phyloP scores from a whole-genome alignment of 30 jellyfish, hydroid and myxozoan genomes.

The Mastigias papua region DNA sequence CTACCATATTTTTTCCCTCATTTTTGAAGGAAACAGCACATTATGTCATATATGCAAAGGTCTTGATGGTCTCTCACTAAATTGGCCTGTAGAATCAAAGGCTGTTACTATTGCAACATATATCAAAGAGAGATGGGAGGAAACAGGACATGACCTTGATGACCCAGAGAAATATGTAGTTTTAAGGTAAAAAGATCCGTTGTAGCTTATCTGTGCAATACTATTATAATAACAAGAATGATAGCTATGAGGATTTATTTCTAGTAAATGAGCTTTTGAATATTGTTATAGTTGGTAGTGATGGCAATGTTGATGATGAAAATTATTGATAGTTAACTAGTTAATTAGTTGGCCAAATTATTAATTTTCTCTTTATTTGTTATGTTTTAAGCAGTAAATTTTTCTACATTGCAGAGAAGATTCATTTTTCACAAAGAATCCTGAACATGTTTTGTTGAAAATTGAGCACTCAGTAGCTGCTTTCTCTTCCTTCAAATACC shows the following conservation, averaged over 20 bases:
- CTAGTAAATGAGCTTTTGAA: background rate
- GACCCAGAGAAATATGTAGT: slow-evolving; percentile 27
- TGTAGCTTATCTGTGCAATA: background rate
- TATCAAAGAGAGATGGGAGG: slow-evolving; percentile 82
- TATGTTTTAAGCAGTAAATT: no score
- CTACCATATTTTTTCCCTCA: no score
- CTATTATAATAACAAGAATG: no score
- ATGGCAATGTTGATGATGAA: background rate
- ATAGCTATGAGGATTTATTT: background rate
- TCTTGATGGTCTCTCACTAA: slow-evolving; percentile 86
- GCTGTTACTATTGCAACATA: slow-evolving; percentile 88
- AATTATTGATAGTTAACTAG: no score
- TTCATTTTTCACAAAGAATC: slow-evolving; percentile 70
- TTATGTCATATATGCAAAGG: slow-evolving; percentile 68
- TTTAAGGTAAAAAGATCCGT: background rate
- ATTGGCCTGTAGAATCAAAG: slow-evolving; percentile 95
- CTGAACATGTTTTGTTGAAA: slow-evolving; percentile 88
- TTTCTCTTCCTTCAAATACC: slow-evolving; percentile 37
- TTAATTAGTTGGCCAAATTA: no score
- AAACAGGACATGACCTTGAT: slow-evolving; percentile 48
- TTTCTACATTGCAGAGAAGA: slow-evolving; percentile 68
- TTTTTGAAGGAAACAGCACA: background rate
- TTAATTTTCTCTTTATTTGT: no score
- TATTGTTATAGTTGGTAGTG: background rate
- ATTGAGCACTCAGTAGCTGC: slow-evolving; percentile 94